phyloP scores from a whole-genome alignment of 2,113 vertebrate species.

The Psilopogon haemacephalus region DNA sequence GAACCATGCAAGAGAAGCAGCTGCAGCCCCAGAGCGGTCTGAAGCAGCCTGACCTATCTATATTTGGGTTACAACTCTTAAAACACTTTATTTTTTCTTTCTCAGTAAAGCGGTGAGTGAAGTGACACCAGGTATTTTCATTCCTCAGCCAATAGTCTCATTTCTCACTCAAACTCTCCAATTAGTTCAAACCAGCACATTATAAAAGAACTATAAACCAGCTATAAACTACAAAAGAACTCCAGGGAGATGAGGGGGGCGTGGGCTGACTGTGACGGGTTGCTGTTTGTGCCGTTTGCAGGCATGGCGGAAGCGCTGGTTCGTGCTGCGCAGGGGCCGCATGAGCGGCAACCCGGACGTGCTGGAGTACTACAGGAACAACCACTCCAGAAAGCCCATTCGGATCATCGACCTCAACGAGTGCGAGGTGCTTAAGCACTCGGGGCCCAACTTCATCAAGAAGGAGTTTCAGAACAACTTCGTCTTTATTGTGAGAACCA shows the following conservation, averaged over 20 bases:
- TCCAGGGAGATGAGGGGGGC: background rate
- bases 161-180: no score
- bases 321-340: constrained; percentile 91
- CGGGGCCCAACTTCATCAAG: constrained; percentile 82
- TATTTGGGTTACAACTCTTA: no score
- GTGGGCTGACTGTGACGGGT: background rate
- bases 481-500: constrained; percentile 91
- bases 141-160: no score
- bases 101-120: no score
- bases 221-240: no score
- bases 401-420: constrained; percentile 92
- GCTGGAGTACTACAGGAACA: constrained; percentile 94
- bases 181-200: no score
- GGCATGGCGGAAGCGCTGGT: constrained; percentile 98
- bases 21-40: no score
- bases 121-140: no score
- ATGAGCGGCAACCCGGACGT: constrained; percentile 95
- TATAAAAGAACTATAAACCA: no score
- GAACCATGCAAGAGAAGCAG: no score
- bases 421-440: constrained; percentile 87
- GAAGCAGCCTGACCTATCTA: no score
- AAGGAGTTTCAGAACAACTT: constrained; percentile 91
- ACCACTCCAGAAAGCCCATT: constrained; percentile 89
- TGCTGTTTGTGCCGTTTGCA: constrained; percentile 39
- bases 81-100: no score